phyloP scores from a whole-genome alignment of 2,113 vertebrate species.

The Bufo gargarizans region DNA sequence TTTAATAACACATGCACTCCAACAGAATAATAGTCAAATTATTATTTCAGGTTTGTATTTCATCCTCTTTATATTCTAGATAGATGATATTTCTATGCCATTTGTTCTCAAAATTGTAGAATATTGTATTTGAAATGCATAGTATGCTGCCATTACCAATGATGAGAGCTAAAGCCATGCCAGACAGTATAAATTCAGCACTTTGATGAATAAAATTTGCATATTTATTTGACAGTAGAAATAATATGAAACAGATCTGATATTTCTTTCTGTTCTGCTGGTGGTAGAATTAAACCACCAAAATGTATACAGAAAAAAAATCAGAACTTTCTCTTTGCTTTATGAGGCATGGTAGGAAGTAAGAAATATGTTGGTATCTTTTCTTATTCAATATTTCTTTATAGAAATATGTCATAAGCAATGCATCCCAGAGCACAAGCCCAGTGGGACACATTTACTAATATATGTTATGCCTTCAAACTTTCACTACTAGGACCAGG shows the following conservation, averaged over 20 bases:
- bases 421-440: background rate
- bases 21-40: slow-evolving; percentile 26
- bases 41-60: slow-evolving; percentile 40
- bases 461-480: background rate
- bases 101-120: slow-evolving; percentile 36
- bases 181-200: slow-evolving; percentile 49
- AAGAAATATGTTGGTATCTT: background rate
- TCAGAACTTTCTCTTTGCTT: background rate
- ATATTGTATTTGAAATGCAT: slow-evolving; percentile 43
- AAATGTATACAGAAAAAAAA: slow-evolving; percentile 5
- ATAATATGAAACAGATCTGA: slow-evolving; percentile 32
- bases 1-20: slow-evolving; percentile 37
- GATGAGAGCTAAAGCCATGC: slow-evolving; percentile 36
- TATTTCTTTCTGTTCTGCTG: slow-evolving; percentile 30
- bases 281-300: slow-evolving; percentile 1
- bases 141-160: slow-evolving; percentile 45
- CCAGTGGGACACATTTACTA: background rate
- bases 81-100: slow-evolving; percentile 22
- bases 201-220: slow-evolving; percentile 55
- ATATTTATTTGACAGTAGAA: slow-evolving; percentile 55
- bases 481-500: too few relatives aligned
- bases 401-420: background rate
- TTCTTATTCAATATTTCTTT: background rate
- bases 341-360: background rate
- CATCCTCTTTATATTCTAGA: slow-evolving; percentile 29